Evolutionary conservation across 2,113 vertebrate genomes (phyloP).

Genomic region (Speoplatyrhinus poulsoni): DNA sequence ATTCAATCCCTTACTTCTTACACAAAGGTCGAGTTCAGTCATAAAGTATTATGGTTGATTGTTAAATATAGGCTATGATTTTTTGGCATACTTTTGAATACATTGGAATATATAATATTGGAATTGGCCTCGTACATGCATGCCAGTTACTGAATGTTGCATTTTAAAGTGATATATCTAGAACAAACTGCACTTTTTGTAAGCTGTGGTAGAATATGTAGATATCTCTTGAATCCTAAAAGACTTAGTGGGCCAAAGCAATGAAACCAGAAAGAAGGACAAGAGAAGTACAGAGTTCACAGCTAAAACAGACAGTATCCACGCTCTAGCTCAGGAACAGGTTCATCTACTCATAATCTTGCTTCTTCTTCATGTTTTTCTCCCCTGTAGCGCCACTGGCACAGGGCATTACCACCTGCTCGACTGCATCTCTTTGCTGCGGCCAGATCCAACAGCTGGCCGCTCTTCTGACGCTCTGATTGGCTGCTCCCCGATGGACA

Average conservation of each 20-base stretch:
- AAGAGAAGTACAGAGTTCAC: too few relatives aligned
- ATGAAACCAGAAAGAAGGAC: too few relatives aligned
- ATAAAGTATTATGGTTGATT: not conserved
- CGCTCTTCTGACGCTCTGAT: constrained; percentile 78
- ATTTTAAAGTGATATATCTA: too few relatives aligned
- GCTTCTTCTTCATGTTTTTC: not conserved
- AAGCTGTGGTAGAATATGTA: too few relatives aligned
- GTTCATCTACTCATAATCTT: constrained; percentile 12
- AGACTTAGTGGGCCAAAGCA: too few relatives aligned
- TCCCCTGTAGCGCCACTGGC: constrained; percentile 72
- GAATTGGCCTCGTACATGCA: too few relatives aligned
- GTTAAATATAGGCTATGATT: too few relatives aligned
- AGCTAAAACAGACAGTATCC: not conserved
- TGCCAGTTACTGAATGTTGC: too few relatives aligned
- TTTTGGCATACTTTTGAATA: too few relatives aligned
- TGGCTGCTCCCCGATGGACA: constrained; percentile 81
- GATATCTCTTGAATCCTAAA: too few relatives aligned
- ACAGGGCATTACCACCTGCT: constrained; percentile 74
- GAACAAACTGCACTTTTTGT: too few relatives aligned
- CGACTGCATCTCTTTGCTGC: constrained; percentile 57
- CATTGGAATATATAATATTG: too few relatives aligned
- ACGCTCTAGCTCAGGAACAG: constrained; percentile 29
- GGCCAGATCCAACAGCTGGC: constrained; percentile 79
- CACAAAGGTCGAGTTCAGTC: not conserved
- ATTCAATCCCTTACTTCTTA: not conserved